Percentiles rank a stretch among this genome's conserved stretches.
Evolutionary conservation across 2,113 vertebrate species (phyloP).

Genomic region (Sander lucioperca): DNA sequence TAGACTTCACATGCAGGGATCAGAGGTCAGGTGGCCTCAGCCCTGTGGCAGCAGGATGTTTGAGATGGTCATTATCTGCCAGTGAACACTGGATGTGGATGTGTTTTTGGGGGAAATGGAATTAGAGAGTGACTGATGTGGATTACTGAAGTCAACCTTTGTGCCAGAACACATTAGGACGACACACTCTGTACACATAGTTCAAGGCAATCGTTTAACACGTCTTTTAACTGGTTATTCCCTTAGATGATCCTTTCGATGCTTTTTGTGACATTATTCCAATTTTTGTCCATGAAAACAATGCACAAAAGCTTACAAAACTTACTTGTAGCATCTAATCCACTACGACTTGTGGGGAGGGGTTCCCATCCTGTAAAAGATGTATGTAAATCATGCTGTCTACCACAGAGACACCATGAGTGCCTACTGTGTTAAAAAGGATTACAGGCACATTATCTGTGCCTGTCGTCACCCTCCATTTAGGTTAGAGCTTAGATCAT

Average conservation of each 20-base stretch:
- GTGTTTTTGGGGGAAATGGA: slow-evolving; percentile 50
- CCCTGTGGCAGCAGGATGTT: slow-evolving; percentile 57
- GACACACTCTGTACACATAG: background rate
- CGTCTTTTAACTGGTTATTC: background rate
- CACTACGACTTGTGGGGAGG: background rate
- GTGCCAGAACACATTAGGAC: slow-evolving; percentile 17
- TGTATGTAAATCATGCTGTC: slow-evolving; percentile 49
- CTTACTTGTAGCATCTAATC: slow-evolving; percentile 13
- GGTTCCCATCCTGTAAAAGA: slow-evolving; percentile 14
- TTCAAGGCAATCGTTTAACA: background rate
- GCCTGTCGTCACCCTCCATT: slow-evolving; percentile 61
- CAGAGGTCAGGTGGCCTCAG: slow-evolving; percentile 68
- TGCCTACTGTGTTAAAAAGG: slow-evolving; percentile 62
- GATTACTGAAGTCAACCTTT: slow-evolving; percentile 51
- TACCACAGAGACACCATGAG: slow-evolving; percentile 38
- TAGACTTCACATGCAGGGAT: slow-evolving; percentile 61
- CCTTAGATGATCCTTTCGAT: background rate
- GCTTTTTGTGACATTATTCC: slow-evolving; percentile 14
- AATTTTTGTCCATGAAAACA: background rate
- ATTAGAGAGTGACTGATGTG: slow-evolving; percentile 60
- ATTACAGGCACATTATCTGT: slow-evolving; percentile 66
- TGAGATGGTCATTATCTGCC: slow-evolving; percentile 55
- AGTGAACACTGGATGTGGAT: slow-evolving; percentile 36
- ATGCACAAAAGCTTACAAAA: background rate
- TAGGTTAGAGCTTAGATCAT: too few species aligned